Percentiles rank a stretch among this genome's conserved stretches.
These are phyloP conservation scores for Chelon labrosus DNA, from an alignment of 2,797 vertebrate genomes.

Conservation along the genomic window DNA sequence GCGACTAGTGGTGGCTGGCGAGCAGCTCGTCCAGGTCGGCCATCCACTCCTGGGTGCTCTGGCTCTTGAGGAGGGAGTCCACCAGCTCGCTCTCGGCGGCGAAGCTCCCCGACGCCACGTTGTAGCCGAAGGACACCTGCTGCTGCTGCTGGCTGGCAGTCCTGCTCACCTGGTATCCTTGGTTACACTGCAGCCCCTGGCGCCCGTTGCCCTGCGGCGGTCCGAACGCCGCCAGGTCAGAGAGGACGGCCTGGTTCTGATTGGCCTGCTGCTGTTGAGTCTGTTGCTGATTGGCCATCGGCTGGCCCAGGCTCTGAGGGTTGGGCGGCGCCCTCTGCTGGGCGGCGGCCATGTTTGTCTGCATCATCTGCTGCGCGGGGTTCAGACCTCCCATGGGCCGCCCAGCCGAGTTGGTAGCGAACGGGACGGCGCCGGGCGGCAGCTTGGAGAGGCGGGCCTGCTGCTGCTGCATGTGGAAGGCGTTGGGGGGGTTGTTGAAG, in stretches of 20 bases:
- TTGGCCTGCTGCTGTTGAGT: slow-evolving; percentile 86
- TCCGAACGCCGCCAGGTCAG: slow-evolving; percentile 89
- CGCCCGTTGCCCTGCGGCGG: slow-evolving; percentile 85
- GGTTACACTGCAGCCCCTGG: slow-evolving; percentile 90
- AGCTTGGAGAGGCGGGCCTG: slow-evolving; percentile 89
- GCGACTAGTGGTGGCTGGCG: slow-evolving; percentile 88
- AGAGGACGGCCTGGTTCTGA: slow-evolving; percentile 85
- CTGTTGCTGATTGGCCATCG: slow-evolving; percentile 81
- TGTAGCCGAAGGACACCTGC: slow-evolving; percentile 92
- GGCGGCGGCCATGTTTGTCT: slow-evolving; percentile 73
- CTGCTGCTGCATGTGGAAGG: slow-evolving; percentile 92
- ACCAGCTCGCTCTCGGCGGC: slow-evolving; percentile 93
- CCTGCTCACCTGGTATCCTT: slow-evolving; percentile 92
- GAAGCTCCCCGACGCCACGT: slow-evolving; percentile 86
- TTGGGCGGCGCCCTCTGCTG: slow-evolving; percentile 89
- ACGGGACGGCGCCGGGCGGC: slow-evolving; percentile 78
- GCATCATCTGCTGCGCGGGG: slow-evolving; percentile 89
- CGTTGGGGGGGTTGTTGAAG: slow-evolving; percentile 83
- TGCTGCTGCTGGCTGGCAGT: slow-evolving; percentile 85
- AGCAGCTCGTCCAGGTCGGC: slow-evolving; percentile 95
- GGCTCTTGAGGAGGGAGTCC: slow-evolving; percentile 95
- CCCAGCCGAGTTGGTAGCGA: slow-evolving; percentile 77
- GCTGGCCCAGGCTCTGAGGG: slow-evolving; percentile 67
- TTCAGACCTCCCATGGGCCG: slow-evolving; percentile 89
- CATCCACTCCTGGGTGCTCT: slow-evolving; percentile 98